Evolutionary conservation across 2,888 invertebrate genomes (phyloP).

Genomic region (Cenopis cana): DNA sequence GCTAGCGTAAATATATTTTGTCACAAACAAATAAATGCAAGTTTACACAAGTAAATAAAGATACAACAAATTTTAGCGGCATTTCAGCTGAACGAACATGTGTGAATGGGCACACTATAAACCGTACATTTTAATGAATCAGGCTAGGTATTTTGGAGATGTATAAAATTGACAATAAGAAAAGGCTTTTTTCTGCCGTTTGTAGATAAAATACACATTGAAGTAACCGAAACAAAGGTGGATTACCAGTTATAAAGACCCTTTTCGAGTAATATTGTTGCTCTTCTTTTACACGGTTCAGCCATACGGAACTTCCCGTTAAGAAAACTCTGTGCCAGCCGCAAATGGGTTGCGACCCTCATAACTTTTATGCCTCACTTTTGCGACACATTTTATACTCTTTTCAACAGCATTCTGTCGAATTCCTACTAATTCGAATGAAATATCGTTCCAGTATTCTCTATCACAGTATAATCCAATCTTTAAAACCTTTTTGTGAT

Average conservation of each 20-base stretch:
- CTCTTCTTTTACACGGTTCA: not conserved
- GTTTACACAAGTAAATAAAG: too few species aligned
- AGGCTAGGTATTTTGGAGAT: not conserved
- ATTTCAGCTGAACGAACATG: too few species aligned
- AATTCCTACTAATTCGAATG: slow-evolving; percentile 11
- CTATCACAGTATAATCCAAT: slow-evolving; percentile 41
- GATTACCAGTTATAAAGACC: slow-evolving; percentile 27
- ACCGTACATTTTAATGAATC: not conserved
- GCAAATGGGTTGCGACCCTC: slow-evolving; percentile 10
- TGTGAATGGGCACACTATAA: too few species aligned
- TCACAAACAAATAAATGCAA: too few species aligned
- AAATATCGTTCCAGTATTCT: slow-evolving; percentile 16
- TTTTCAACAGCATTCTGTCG: slow-evolving; percentile 18
- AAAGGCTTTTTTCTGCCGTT: not conserved
- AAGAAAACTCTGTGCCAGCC: not conserved
- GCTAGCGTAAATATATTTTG: too few species aligned
- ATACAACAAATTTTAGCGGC: too few species aligned
- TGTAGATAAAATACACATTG: slow-evolving; percentile 1
- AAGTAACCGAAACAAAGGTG: slow-evolving; percentile 6
- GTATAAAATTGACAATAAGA: not conserved
- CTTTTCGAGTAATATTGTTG: slow-evolving; percentile 20
- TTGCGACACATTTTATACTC: not conserved
- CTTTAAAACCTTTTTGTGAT: slow-evolving; percentile 12
- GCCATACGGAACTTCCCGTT: not conserved
- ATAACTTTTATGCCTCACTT: slow-evolving; percentile 15